Evolutionary conservation across 2,113 vertebrate species (phyloP).

Genomic region (Pterocles burchelli): DNA sequence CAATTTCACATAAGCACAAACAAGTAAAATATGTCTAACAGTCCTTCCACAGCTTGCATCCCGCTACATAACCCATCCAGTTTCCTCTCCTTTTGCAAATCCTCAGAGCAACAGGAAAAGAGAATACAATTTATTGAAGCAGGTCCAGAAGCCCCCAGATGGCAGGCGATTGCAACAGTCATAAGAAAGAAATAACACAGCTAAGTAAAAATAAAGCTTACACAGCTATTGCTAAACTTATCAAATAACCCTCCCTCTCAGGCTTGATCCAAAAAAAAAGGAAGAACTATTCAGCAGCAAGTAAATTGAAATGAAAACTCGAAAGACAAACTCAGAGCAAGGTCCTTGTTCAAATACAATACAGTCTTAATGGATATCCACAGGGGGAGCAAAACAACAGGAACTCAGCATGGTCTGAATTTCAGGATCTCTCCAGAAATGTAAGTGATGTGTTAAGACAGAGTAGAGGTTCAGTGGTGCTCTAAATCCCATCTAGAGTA

Average conservation of each 20-base stretch:
- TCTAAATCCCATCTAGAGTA: background rate
- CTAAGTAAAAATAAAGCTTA: slow-evolving; percentile 61
- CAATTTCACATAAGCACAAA: background rate
- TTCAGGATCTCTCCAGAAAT: background rate
- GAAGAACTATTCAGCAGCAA: background rate
- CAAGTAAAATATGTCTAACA: background rate
- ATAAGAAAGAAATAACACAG: slow-evolving; percentile 60
- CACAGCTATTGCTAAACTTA: slow-evolving; percentile 8
- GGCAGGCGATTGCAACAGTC: slow-evolving; percentile 19
- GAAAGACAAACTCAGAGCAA: background rate
- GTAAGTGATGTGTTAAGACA: background rate
- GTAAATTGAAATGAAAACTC: background rate
- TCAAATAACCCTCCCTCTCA: background rate
- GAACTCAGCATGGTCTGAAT: background rate
- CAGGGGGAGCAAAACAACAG: background rate
- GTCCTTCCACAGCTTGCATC: background rate
- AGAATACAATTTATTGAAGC: slow-evolving; percentile 45
- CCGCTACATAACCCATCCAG: background rate
- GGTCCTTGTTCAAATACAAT: background rate
- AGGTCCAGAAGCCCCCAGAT: slow-evolving; percentile 67
- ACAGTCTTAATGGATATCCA: background rate
- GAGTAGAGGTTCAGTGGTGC: background rate
- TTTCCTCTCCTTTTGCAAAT: slow-evolving; percentile 26
- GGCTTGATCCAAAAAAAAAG: background rate
- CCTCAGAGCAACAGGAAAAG: slow-evolving; percentile 49